phyloP scores from a whole-genome alignment of 1,140 invertebrate genomes.

The Platorchestia sp. region DNA sequence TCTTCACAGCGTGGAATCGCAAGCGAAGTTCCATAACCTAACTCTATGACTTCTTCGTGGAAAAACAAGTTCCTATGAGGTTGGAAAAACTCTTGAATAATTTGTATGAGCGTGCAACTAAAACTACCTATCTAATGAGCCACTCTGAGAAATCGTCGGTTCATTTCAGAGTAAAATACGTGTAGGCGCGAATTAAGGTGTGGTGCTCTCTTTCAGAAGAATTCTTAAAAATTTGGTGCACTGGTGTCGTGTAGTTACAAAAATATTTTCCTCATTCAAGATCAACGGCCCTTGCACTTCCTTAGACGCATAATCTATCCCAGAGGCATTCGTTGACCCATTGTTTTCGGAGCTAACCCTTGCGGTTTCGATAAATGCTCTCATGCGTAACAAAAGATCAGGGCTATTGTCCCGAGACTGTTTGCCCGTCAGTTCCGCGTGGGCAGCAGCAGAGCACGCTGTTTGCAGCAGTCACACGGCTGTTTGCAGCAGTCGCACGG shows the following conservation, averaged over 20 bases:
- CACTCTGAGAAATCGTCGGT: background rate
- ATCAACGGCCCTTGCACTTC: background rate
- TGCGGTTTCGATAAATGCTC: slow-evolving; percentile 41
- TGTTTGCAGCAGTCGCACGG: slow-evolving; percentile 42
- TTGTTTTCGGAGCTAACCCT: background rate
- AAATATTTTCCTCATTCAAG: background rate
- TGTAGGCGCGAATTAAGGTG: no score
- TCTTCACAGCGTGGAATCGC: background rate
- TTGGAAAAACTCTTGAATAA: background rate
- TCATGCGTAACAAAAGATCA: slow-evolving; percentile 49
- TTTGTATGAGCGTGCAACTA: background rate
- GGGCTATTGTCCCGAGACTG: slow-evolving; percentile 1
- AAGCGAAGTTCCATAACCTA: background rate
- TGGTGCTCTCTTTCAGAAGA: background rate
- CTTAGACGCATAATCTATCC: background rate
- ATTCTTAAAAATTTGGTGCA: background rate
- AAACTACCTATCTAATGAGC: background rate
- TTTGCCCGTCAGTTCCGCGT: slow-evolving; percentile 13
- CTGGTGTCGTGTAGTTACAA: background rate
- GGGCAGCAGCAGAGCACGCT: background rate
- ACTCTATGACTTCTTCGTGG: background rate
- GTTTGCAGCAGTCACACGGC: slow-evolving; percentile 41
- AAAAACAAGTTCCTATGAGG: background rate
- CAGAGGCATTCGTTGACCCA: background rate
- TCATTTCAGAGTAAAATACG: no score